A percentile compares a stretch with the other conserved stretches of the same genome.
phyloP scores from a whole-genome alignment of 1,140 invertebrate species.

The Drosophila quadrilineata region DNA sequence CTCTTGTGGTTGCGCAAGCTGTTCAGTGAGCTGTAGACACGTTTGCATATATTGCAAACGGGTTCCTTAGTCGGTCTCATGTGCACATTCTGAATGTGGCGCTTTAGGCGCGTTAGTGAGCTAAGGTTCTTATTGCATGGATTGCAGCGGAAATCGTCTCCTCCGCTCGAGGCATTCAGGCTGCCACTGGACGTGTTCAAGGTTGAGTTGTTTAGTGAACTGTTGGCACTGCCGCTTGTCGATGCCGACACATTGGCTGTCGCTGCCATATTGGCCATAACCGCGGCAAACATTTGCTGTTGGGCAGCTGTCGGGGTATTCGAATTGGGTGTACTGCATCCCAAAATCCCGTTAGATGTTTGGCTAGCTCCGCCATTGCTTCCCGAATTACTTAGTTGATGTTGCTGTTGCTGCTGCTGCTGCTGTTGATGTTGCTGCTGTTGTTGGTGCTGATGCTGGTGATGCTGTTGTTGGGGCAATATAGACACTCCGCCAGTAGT shows the following conservation, averaged over 20 bases:
- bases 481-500: neutral
- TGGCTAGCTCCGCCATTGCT: constrained; percentile 23
- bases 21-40: constrained; percentile 93
- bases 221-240: constrained; percentile 36
- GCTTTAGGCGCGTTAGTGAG: constrained; percentile 90
- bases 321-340: constrained; percentile 54
- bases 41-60: constrained; percentile 93
- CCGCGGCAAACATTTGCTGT: constrained; percentile 70
- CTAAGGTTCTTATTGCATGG: constrained; percentile 93
- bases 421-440: constrained; percentile 31
- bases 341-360: constrained; percentile 44
- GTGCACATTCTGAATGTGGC: constrained; percentile 93
- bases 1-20: constrained; percentile 93
- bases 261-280: constrained; percentile 71
- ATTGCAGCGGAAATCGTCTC: constrained; percentile 92
- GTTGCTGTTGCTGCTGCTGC: constrained; percentile 29
- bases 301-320: constrained; percentile 56
- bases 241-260: constrained; percentile 36
- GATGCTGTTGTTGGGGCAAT: constrained; percentile 3
- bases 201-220: constrained; percentile 47
- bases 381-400: constrained; percentile 23
- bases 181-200: constrained; percentile 80
- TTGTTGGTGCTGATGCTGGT: constrained; percentile 29
- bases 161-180: constrained; percentile 81
- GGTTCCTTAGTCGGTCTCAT: constrained; percentile 91